Conservation (phyloP, 2,113 vertebrate species). For the Symphodus melops region DNA sequence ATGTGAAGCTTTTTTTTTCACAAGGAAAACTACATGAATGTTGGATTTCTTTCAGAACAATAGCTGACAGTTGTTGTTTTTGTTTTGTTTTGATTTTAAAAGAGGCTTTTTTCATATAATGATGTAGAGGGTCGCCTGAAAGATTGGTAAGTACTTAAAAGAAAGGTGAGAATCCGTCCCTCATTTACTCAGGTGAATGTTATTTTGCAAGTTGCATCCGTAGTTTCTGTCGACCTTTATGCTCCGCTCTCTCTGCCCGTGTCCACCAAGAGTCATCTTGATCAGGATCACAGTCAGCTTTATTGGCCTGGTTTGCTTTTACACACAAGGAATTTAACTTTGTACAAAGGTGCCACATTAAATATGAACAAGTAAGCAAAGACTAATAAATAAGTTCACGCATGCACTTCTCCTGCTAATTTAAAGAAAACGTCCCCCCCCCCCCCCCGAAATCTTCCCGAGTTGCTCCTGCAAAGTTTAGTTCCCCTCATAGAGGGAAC, state of each 20-base stretch:
- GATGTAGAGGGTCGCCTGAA: conserved; percentile 3
- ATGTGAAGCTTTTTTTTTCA: conserved; percentile 23
- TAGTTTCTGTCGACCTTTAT: conserved; percentile 21
- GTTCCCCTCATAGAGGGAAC: no score
- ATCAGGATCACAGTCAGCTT: neutral
- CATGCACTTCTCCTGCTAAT: no score
- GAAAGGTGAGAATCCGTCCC: neutral
- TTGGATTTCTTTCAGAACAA: conserved; percentile 1
- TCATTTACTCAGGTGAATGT: conserved; percentile 54
- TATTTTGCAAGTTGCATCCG: conserved; percentile 19
- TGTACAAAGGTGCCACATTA: no score
- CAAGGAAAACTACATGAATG: conserved; percentile 5
- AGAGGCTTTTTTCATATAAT: conserved; percentile 2
- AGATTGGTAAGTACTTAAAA: neutral
- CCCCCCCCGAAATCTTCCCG: no score
- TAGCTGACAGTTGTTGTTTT: conserved; percentile 3
- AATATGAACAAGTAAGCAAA: no score
- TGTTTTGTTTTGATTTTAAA: neutral
- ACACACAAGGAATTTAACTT: no score
- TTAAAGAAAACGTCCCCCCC: no score
- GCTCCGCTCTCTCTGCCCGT: conserved; percentile 17
- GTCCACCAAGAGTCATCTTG: neutral
- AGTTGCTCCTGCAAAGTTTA: no score
- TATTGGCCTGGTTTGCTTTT: no score
- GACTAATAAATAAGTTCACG: no score